Evolutionary conservation across 2,888 invertebrate species (phyloP).

Genomic region (Nematopogon swammerdamellus): DNA sequence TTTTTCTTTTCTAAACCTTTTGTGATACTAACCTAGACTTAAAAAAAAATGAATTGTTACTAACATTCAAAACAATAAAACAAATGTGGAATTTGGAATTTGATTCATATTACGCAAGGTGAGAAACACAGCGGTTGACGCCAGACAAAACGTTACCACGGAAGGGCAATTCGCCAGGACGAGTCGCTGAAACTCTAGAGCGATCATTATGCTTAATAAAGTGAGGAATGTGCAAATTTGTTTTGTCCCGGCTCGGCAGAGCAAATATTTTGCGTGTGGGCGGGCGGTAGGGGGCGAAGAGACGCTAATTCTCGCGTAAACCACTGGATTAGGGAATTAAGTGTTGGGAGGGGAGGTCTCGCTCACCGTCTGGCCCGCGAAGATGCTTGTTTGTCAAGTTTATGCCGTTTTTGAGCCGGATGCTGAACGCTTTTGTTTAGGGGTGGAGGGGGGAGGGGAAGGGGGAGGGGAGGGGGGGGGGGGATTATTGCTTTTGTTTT

Average conservation of each 20-base stretch:
- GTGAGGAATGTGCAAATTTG: constrained; percentile 43
- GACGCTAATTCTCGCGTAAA: background rate
- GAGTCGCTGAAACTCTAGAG: too few relatives aligned
- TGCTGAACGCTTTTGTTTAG: background rate
- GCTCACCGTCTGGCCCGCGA: background rate
- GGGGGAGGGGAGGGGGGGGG: too few relatives aligned
- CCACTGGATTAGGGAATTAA: background rate
- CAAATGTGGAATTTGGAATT: too few relatives aligned
- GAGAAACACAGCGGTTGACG: too few relatives aligned
- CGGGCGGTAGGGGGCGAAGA: background rate
- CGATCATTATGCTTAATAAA: constrained; percentile 44
- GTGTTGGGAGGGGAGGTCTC: background rate
- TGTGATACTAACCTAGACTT: too few relatives aligned
- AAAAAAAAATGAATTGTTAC: too few relatives aligned
- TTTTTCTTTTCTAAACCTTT: too few relatives aligned
- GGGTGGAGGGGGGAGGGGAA: background rate
- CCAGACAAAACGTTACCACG: too few relatives aligned
- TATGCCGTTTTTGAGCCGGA: background rate
- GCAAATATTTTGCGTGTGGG: background rate
- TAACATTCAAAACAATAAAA: too few relatives aligned
- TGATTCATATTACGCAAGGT: too few relatives aligned
- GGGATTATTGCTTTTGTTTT: too few relatives aligned
- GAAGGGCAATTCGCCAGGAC: too few relatives aligned
- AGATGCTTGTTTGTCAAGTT: background rate
- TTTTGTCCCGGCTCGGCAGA: constrained; percentile 17